Percentiles rank a stretch among this genome's conserved stretches.
Evolutionary conservation across 2,113 vertebrate genomes (phyloP).

Genomic region (Prunella fulvescens): DNA sequence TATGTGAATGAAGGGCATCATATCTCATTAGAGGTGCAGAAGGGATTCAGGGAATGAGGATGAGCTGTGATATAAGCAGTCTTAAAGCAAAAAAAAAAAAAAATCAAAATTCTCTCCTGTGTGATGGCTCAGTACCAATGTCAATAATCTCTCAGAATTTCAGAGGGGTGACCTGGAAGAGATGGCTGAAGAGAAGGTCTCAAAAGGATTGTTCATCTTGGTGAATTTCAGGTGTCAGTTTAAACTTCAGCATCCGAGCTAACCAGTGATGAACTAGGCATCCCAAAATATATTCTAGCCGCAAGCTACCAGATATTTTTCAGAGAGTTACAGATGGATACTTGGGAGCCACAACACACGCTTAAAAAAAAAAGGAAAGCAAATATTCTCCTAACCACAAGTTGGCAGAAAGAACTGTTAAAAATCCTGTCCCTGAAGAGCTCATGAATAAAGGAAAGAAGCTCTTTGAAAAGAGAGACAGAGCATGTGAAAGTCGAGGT

Average conservation of each 20-base stretch:
- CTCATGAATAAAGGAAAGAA: not conserved
- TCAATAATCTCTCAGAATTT: not conserved
- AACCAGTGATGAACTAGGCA: not conserved
- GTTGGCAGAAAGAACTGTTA: not conserved
- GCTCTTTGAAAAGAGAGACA: not conserved
- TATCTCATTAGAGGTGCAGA: not conserved
- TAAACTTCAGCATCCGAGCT: not conserved
- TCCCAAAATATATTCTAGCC: not conserved
- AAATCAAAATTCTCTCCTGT: not conserved
- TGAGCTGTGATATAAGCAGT: not conserved
- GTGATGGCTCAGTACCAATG: not conserved
- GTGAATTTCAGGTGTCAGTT: not conserved
- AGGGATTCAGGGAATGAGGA: not conserved
- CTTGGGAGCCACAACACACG: not conserved
- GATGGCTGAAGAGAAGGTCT: not conserved
- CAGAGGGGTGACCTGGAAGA: not conserved
- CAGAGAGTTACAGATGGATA: not conserved
- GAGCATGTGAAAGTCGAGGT: not conserved
- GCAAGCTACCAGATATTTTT: not conserved
- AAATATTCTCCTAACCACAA: not conserved
- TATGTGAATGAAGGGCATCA: not conserved
- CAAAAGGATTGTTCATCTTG: not conserved
- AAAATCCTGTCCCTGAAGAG: not conserved
- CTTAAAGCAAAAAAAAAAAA: not conserved
- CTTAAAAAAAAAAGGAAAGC: not conserved